A percentile compares a stretch with the other conserved stretches of the same genome.
Conservation (phyloP, 1,140 invertebrate genomes). For the Probaryconus sp. region DNA sequence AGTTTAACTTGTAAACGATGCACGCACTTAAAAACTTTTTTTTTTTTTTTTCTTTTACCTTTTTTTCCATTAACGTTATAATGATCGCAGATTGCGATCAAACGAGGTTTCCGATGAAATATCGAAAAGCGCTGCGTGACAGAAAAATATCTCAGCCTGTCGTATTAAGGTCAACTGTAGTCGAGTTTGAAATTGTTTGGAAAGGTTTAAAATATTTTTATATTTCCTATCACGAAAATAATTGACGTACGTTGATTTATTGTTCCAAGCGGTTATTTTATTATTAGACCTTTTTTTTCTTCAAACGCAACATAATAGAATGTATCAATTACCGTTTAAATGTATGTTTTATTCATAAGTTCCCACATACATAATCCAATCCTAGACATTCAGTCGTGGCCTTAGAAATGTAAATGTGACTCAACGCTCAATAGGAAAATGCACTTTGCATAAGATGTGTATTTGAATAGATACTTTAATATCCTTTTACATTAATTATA, state of each 20-base stretch:
- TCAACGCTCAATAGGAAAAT: slow-evolving; percentile 38
- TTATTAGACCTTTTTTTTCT: slow-evolving; percentile 40
- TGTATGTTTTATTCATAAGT: slow-evolving; percentile 58
- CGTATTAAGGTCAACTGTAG: slow-evolving; percentile 20
- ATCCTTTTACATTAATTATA: too few species aligned
- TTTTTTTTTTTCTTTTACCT: too few species aligned
- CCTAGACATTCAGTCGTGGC: slow-evolving; percentile 32
- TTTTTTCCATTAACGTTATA: slow-evolving; percentile 47
- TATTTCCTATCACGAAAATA: slow-evolving; percentile 21
- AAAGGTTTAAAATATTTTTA: neutral
- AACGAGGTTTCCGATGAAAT: slow-evolving; percentile 2
- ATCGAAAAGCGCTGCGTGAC: slow-evolving; percentile 16
- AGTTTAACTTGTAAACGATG: slow-evolving; percentile 46
- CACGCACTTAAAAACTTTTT: too few species aligned
- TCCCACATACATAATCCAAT: slow-evolving; percentile 55
- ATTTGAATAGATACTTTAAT: slow-evolving; percentile 24
- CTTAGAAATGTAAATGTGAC: slow-evolving; percentile 44
- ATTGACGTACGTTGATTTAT: slow-evolving; percentile 52
- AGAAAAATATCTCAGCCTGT: slow-evolving; percentile 21
- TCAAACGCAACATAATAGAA: slow-evolving; percentile 38
- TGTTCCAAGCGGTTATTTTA: slow-evolving; percentile 23
- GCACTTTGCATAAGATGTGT: slow-evolving; percentile 13
- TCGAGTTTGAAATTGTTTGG: slow-evolving; percentile 9
- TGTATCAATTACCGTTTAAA: slow-evolving; percentile 51
- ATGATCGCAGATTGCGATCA: slow-evolving; percentile 34